Percentiles rank a stretch among this genome's conserved stretches.
phyloP scores from a whole-genome alignment of 2,797 vertebrate species.

The Lerista edwardsae region DNA sequence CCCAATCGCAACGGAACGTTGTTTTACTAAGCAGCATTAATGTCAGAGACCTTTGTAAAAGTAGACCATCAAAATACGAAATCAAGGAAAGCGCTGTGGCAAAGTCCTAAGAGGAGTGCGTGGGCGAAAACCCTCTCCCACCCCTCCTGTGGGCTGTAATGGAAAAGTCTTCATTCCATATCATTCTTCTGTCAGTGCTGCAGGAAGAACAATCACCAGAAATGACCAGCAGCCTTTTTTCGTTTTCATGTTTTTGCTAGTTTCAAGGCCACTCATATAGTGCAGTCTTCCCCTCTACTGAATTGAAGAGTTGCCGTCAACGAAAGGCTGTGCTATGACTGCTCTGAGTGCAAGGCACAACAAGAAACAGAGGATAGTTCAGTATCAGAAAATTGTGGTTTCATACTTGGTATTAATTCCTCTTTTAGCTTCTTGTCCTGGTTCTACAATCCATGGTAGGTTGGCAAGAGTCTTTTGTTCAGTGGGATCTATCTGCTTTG shows the following conservation, averaged over 20 bases:
- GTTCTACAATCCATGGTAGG: constrained; percentile 99
- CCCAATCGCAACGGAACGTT: constrained; percentile 51
- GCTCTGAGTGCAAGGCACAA: constrained; percentile 91
- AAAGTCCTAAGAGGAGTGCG: constrained; percentile 72
- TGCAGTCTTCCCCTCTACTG: constrained; percentile 85
- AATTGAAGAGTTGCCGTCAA: constrained; percentile 83
- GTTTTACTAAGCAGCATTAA: constrained; percentile 76
- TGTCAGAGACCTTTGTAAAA: constrained; percentile 72
- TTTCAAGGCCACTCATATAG: constrained; percentile 87
- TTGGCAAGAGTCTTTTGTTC: constrained; percentile 99
- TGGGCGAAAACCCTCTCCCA: constrained; percentile 68
- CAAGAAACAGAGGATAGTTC: constrained; percentile 89
- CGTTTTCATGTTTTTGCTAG: constrained; percentile 65
- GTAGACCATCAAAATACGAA: constrained; percentile 73
- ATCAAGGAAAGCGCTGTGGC: constrained; percentile 78
- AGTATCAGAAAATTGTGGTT: constrained; percentile 99
- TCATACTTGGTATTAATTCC: constrained; percentile 99
- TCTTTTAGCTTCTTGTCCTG: constrained; percentile 98
- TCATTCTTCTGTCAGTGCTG: constrained; percentile 84
- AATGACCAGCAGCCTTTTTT: constrained; percentile 75
- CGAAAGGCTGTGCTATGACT: constrained; percentile 85
- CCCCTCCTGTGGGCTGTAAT: constrained; percentile 73
- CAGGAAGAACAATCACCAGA: constrained; percentile 81
- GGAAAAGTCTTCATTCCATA: constrained; percentile 78
- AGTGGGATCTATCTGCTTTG: constrained; percentile 94